Percentiles rank a stretch among this genome's conserved stretches.
phyloP scores from a whole-genome alignment of 2,113 vertebrate species.

The Mesitornis unicolor region DNA sequence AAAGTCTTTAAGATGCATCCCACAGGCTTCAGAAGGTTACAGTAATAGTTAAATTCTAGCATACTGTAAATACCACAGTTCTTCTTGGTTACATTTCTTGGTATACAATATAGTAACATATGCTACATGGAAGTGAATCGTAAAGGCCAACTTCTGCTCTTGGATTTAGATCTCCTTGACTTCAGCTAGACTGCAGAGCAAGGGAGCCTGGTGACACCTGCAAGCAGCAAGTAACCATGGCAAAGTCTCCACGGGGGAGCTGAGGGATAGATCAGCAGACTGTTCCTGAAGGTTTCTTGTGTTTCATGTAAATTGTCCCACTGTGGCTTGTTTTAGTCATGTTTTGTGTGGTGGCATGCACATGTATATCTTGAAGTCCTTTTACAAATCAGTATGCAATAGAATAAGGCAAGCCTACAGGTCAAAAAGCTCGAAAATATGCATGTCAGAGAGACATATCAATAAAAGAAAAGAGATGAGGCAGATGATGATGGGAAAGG shows the following conservation, averaged over 20 bases:
- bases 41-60: slow-evolving; percentile 62
- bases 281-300: not conserved
- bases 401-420: not conserved
- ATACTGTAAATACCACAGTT: slow-evolving; percentile 32
- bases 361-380: not conserved
- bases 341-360: not conserved
- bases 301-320: not conserved
- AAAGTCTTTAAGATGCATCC: not conserved
- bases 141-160: slow-evolving; percentile 70
- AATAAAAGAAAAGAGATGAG: not conserved
- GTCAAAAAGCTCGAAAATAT: not conserved
- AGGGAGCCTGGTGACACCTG: slow-evolving; percentile 50
- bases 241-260: slow-evolving; percentile 28
- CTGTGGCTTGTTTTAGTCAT: not conserved
- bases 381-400: not conserved
- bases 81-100: slow-evolving; percentile 36
- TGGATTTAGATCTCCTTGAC: slow-evolving; percentile 56
- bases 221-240: slow-evolving; percentile 55
- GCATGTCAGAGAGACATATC: not conserved
- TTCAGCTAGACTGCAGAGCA: slow-evolving; percentile 34
- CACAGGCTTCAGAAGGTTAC: slow-evolving; percentile 25
- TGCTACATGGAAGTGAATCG: slow-evolving; percentile 55
- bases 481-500: not conserved
- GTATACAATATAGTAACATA: slow-evolving; percentile 61
- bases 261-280: not conserved